These are phyloP conservation scores for Philopedon plagiatum DNA, from an alignment of 2,888 invertebrate genomes.

Conservation along the genomic window DNA sequence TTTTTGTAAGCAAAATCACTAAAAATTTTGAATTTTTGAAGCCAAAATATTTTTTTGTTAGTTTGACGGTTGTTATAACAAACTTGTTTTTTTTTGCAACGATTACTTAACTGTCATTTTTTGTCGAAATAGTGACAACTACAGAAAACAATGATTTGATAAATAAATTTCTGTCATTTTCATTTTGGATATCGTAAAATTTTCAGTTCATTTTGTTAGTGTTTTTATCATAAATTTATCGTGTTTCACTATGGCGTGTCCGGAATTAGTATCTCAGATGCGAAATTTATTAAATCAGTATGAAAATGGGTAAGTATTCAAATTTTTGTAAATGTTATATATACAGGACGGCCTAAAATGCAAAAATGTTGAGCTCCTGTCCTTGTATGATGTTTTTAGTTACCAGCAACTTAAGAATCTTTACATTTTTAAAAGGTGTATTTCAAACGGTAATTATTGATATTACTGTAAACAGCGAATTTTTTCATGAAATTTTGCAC, in stretches of 20 bases:
- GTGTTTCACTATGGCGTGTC: conserved; percentile 38
- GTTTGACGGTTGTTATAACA: conserved; percentile 30
- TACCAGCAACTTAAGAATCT: no score
- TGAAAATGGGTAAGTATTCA: conserved; percentile 35
- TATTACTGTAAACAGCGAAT: no score
- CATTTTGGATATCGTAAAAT: conserved; percentile 28
- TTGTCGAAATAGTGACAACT: not conserved
- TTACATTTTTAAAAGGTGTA: no score
- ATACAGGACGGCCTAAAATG: not conserved
- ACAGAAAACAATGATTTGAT: conserved; percentile 1
- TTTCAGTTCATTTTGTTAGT: conserved; percentile 24
- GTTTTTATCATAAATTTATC: conserved; percentile 34
- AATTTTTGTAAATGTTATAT: not conserved
- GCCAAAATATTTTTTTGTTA: conserved; percentile 15
- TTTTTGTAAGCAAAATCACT: conserved; percentile 29
- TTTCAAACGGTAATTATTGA: no score
- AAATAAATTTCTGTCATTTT: conserved; percentile 29
- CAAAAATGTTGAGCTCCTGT: not conserved
- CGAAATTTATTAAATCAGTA: conserved; percentile 31
- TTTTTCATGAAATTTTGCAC: no score
- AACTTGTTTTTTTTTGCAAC: conserved; percentile 21
- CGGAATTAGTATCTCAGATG: conserved; percentile 29
- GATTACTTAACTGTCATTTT: conserved; percentile 7
- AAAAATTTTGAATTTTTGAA: conserved; percentile 31
- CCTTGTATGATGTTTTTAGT: no score